Percentiles rank a stretch among this genome's conserved stretches.
Evolutionary conservation across 2,888 invertebrate species (phyloP).

Genomic region (Cerceris ruficornis): DNA sequence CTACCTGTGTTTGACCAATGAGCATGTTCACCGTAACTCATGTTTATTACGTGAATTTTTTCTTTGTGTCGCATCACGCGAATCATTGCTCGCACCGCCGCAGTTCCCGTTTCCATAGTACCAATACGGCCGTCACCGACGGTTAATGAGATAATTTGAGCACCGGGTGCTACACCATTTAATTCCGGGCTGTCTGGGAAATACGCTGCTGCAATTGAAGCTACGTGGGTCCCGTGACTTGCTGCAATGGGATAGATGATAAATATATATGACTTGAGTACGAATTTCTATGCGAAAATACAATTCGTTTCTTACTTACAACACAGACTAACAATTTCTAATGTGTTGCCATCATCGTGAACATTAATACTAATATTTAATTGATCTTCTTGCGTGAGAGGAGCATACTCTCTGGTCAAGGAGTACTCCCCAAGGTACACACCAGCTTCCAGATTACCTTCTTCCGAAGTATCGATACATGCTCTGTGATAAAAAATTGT

Average conservation of each 20-base stretch:
- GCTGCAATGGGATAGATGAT: constrained; percentile 84
- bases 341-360: constrained; percentile 92
- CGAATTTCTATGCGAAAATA: not conserved
- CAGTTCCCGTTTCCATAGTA: constrained; percentile 98
- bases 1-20: constrained; percentile 96
- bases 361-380: constrained; percentile 96
- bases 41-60: constrained; percentile 95
- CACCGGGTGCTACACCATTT: constrained; percentile 98
- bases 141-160: constrained; percentile 94
- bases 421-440: constrained; percentile 91
- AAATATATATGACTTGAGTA: constrained; percentile 8
- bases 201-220: constrained; percentile 96
- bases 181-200: constrained; percentile 93
- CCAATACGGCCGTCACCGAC: constrained; percentile 96
- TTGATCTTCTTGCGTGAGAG: constrained; percentile 90
- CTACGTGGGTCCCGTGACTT: constrained; percentile 98
- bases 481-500: constrained; percentile 83
- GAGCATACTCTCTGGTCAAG: constrained; percentile 89
- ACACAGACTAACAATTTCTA: constrained; percentile 97
- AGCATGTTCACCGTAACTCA: constrained; percentile 98
- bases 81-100: constrained; percentile 95
- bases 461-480: constrained; percentile 92
- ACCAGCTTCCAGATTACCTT: constrained; percentile 91
- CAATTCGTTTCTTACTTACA: constrained; percentile 86
- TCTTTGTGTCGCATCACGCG: constrained; percentile 88